These are phyloP conservation scores for Ricordea florida DNA, from an alignment of 92 coral and sea anemone genomes.

Conservation along the genomic window DNA sequence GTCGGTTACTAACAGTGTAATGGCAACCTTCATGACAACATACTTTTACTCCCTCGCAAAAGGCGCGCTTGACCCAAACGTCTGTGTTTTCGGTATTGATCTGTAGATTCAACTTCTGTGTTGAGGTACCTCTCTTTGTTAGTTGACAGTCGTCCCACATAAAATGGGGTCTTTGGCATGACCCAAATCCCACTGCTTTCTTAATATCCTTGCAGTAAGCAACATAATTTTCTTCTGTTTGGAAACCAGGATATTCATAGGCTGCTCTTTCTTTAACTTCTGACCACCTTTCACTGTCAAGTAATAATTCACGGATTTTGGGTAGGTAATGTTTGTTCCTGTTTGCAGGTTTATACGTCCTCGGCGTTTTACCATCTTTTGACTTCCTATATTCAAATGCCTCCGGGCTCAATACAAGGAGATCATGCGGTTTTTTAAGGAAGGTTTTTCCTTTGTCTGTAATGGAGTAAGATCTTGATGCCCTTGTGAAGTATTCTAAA, in stretches of 20 bases:
- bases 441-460: background rate
- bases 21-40: constrained; percentile 20
- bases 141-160: constrained; percentile 51
- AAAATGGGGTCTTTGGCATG: constrained; percentile 39
- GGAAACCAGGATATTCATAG: constrained; percentile 47
- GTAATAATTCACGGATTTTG: background rate
- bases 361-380: no score
- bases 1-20: constrained; percentile 33
- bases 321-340: constrained; percentile 13
- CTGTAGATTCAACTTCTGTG: background rate
- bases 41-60: constrained; percentile 48
- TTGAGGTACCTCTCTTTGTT: constrained; percentile 18
- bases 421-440: background rate
- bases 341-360: background rate
- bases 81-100: background rate
- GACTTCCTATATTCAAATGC: background rate
- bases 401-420: background rate
- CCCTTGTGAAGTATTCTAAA: constrained; percentile 1
- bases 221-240: background rate
- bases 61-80: constrained; percentile 9
- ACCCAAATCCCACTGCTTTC: constrained; percentile 9
- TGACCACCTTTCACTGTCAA: background rate
- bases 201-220: constrained; percentile 28
- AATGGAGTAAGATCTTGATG: constrained; percentile 16
- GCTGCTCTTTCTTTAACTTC: background rate